phyloP scores from a whole-genome alignment of 2,113 vertebrate genomes.

The Falco punctatus region DNA sequence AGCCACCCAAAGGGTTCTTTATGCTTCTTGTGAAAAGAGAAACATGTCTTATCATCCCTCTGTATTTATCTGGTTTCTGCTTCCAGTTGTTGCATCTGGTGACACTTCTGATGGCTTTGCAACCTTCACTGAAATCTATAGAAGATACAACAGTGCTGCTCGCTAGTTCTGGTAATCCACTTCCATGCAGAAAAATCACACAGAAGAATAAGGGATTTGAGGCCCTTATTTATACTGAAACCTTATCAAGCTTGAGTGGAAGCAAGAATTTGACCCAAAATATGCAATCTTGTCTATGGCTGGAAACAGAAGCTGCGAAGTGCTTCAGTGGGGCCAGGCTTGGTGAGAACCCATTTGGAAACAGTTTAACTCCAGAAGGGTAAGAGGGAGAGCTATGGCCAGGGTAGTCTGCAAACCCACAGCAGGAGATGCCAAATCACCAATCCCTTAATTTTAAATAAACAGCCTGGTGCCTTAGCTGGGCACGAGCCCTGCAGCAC shows the following conservation, averaged over 20 bases:
- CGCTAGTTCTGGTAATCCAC: neutral
- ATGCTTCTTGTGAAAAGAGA: neutral
- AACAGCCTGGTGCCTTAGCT: neutral
- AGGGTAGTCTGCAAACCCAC: neutral
- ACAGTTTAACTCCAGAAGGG: neutral
- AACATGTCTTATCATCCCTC: neutral
- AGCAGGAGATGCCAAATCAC: neutral
- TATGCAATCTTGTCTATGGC: neutral
- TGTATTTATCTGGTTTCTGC: neutral
- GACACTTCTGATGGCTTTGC: neutral
- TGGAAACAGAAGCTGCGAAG: neutral
- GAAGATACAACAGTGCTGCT: neutral
- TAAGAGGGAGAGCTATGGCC: neutral
- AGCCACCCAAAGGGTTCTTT: neutral
- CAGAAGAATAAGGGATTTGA: neutral
- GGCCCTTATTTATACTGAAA: neutral
- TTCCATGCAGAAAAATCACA: neutral
- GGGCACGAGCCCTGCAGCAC: rapidly evolving
- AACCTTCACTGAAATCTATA: neutral
- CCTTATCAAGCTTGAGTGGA: neutral
- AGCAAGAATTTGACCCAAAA: neutral
- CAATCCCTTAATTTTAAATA: neutral
- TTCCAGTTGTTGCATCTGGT: neutral
- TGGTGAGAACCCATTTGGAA: neutral
- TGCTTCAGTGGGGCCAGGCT: neutral